Conservation (phyloP, 2,113 vertebrate species). For the Cnemophilus loriae region DNA sequence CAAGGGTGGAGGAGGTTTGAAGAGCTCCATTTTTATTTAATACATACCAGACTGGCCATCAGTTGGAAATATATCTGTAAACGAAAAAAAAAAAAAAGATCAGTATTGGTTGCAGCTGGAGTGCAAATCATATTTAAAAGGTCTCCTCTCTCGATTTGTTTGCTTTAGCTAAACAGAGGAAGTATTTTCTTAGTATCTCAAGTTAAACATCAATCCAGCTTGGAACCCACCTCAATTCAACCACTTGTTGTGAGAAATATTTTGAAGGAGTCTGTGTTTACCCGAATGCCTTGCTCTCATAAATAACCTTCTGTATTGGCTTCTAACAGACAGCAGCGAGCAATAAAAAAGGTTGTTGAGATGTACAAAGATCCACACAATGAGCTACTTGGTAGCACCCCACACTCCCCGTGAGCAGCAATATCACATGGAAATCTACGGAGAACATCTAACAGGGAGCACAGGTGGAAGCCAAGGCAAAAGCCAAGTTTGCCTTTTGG, state of each 20-base stretch:
- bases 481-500: background rate
- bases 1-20: background rate
- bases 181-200: constrained; percentile 44
- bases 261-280: background rate
- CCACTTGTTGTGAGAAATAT: background rate
- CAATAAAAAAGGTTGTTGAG: background rate
- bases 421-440: background rate
- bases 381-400: background rate
- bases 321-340: background rate
- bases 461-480: background rate
- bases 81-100: background rate
- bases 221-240: constrained; percentile 17
- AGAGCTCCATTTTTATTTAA: background rate
- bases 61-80: constrained; percentile 40
- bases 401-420: background rate
- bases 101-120: background rate
- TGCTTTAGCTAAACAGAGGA: constrained; percentile 50
- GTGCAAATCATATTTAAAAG: background rate
- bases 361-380: background rate
- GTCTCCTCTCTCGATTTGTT: background rate
- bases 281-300: background rate
- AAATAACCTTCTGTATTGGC: background rate
- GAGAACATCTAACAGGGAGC: background rate
- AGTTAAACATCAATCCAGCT: constrained; percentile 55
- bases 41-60: constrained; percentile 51